Evolutionary conservation across 2,113 vertebrate species (phyloP), one percentile per base, ranked within the genome.

Genomic region (Rhinolophus sinicus): DNA sequence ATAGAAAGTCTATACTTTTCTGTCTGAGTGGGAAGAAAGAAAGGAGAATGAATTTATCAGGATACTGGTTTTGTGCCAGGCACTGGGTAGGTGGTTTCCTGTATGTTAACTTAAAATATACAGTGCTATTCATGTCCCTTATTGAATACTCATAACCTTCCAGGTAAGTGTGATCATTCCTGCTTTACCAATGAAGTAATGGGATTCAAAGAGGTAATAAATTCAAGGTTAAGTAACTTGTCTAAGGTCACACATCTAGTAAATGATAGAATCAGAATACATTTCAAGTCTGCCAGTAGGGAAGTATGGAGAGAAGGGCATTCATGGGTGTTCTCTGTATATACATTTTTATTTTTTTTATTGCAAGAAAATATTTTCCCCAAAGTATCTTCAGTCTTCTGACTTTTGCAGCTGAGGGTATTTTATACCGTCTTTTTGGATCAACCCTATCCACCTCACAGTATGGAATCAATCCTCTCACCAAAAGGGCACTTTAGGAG

Each of bases 181-280:
- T 88, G 38, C n/a, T 86, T 96, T 88, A 81, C 50, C 85, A 28
- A 90, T 70, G 78, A 89, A 80, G 64, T 78, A 73, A 69, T 56
- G 13, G 13, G 18, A 76, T 67, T 90, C 70, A 60, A 84, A 75
- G 67, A 85, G 21, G n/a, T 78, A 69, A 52, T 62, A 84, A n/a
- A 85, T 52, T 69, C n/a, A 85, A 84, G 86, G 21, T 70, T 77
- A 60, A 84, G 7, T 67, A 70, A 52, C 9, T 84, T 90, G 33
- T 40, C 26, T 90, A 50, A 91, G 73, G 33, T 56, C 11, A 62
- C 30, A 76, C 2, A 70, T 30, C 11, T 60, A 69, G 28, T 50
- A 70, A 95, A 30, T 56, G 11, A 86, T 60, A 90, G 85, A 81
- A 62, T 26, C 58, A 90, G n/a, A 75, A 58, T 54, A 35, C 11